Evolutionary conservation across 2,113 vertebrate genomes (phyloP).

Genomic region (Tachysurus vachellii): DNA sequence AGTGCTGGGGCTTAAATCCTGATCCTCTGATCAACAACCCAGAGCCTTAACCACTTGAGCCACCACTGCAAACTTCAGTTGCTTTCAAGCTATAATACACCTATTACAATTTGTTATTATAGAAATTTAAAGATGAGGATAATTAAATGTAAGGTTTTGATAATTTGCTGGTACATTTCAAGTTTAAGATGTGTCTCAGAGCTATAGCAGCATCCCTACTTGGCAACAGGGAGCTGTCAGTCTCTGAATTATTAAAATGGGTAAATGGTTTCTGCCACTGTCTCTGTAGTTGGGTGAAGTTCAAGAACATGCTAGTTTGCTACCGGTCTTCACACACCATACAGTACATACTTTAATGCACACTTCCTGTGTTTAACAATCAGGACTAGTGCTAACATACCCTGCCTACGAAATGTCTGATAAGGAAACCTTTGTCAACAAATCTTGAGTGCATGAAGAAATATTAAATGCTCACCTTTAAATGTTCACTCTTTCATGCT

Average conservation of each 20-base stretch:
- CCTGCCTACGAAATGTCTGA: slow-evolving; percentile 3
- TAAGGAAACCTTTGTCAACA: slow-evolving; percentile 19
- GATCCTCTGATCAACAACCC: no score
- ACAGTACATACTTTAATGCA: slow-evolving; percentile 1
- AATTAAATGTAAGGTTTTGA: neutral
- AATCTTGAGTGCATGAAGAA: slow-evolving; percentile 29
- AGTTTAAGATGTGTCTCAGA: neutral
- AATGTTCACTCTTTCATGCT: slow-evolving; percentile 22
- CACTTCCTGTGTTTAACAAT: neutral
- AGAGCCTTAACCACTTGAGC: no score
- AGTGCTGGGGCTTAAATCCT: no score
- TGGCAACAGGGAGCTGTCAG: neutral
- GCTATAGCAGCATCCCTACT: neutral
- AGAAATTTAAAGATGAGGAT: neutral
- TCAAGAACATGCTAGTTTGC: neutral
- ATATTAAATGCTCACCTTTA: slow-evolving; percentile 31
- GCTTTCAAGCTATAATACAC: neutral
- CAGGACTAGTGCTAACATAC: neutral
- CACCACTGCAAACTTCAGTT: no score
- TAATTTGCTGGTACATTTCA: neutral
- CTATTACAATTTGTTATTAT: neutral
- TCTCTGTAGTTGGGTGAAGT: neutral
- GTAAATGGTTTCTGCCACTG: neutral
- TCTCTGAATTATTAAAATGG: neutral
- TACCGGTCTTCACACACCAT: neutral